These are phyloP conservation scores for Corvus moneduloides DNA, from an alignment of 2,113 vertebrate genomes.

Conservation along the genomic window DNA sequence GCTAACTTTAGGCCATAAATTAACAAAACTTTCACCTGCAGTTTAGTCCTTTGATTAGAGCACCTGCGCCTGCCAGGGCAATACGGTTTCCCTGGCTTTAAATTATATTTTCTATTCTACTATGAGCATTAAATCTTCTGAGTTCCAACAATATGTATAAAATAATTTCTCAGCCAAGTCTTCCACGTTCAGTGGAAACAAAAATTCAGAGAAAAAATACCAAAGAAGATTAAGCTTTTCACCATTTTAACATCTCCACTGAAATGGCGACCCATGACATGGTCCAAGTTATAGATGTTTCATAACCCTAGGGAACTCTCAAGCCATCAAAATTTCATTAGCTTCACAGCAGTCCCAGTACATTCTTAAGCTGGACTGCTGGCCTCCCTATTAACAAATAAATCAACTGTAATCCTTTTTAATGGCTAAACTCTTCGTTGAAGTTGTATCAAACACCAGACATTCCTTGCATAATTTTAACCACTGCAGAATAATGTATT, in stretches of 20 bases:
- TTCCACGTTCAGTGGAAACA: background rate
- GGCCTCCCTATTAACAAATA: constrained; percentile 67
- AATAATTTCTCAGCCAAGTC: background rate
- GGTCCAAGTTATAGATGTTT: background rate
- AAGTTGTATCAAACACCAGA: constrained; percentile 50
- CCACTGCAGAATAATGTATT: background rate
- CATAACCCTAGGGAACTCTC: constrained; percentile 3
- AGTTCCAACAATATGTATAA: background rate
- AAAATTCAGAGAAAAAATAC: constrained; percentile 20
- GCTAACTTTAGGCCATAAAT: background rate
- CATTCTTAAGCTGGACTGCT: constrained; percentile 54
- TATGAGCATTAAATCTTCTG: background rate
- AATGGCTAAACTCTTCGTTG: constrained; percentile 53
- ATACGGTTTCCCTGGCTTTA: background rate
- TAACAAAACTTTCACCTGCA: background rate
- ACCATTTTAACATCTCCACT: constrained; percentile 21
- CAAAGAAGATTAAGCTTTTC: constrained; percentile 30
- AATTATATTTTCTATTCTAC: constrained; percentile 29
- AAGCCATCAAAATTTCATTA: constrained; percentile 69
- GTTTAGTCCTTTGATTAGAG: background rate
- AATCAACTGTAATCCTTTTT: constrained; percentile 62
- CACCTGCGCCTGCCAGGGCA: background rate
- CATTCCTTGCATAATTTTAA: constrained; percentile 35
- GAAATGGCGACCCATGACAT: background rate
- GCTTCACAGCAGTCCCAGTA: constrained; percentile 45